A percentile compares a stretch with the other conserved stretches of the same genome.
phyloP scores from a whole-genome alignment of 2,888 invertebrate species.

The Sycophila texana region DNA sequence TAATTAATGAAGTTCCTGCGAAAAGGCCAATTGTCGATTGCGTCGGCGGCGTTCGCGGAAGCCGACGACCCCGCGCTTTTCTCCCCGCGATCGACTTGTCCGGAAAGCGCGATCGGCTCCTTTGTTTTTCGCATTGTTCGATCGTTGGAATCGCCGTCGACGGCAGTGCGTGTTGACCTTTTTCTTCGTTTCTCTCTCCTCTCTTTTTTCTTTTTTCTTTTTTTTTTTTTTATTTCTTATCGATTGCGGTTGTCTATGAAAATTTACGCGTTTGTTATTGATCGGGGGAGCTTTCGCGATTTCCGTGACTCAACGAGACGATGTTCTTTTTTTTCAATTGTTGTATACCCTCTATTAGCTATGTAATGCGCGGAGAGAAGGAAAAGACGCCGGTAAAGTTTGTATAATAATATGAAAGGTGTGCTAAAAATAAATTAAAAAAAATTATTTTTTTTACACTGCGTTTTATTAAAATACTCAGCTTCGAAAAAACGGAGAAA shows the following conservation, averaged over 20 bases:
- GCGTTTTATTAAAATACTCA: no score
- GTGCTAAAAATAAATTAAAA: no score
- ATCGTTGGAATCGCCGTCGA: constrained; percentile 39
- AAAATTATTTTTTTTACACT: no score
- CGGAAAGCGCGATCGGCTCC: constrained; percentile 9
- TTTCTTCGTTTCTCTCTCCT: background rate
- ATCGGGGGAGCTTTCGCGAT: background rate
- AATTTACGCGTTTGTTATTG: background rate
- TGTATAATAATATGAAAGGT: no score
- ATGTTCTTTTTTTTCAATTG: no score
- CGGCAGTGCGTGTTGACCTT: constrained; percentile 9
- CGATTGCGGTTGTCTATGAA: constrained; percentile 1
- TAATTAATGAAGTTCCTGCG: constrained; percentile 21
- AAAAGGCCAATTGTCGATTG: constrained; percentile 43
- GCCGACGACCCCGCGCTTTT: constrained; percentile 34
- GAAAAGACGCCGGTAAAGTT: no score
- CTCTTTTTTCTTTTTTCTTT: background rate
- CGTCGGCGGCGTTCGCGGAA: constrained; percentile 41
- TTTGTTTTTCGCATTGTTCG: constrained; percentile 54
- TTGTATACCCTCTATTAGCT: no score
- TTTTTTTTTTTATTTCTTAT: background rate
- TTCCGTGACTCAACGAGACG: no score
- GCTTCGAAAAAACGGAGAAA: no score
- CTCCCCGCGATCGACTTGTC: background rate
- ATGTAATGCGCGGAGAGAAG: no score